phyloP scores from a whole-genome alignment of 2,888 invertebrate genomes.

The Aleiodes leptofemur region DNA sequence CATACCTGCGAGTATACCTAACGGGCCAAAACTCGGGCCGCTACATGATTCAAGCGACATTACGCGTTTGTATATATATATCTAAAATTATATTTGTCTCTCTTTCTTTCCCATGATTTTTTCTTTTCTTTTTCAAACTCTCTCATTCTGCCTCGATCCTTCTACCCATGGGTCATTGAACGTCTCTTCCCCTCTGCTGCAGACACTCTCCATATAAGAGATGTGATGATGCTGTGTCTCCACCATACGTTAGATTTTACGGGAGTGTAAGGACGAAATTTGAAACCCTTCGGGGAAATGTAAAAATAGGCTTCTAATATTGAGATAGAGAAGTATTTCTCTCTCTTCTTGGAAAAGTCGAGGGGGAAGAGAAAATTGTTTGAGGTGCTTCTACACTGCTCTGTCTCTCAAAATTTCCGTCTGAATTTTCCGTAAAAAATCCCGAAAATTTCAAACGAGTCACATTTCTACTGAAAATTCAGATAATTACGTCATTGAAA shows the following conservation, averaged over 20 bases:
- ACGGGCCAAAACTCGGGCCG: conserved; percentile 31
- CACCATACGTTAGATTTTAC: background rate
- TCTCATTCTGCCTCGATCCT: conserved; percentile 17
- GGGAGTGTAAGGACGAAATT: background rate
- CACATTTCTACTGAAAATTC: too few relatives aligned
- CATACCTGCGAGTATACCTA: conserved; percentile 21
- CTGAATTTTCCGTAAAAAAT: too few relatives aligned
- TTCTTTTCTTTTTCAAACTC: background rate
- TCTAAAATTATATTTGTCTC: conserved; percentile 20
- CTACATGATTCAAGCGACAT: conserved; percentile 30
- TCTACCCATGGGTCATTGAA: conserved; percentile 31
- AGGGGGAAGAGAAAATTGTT: too few relatives aligned
- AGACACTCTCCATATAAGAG: conserved; percentile 12
- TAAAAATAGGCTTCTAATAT: conserved; percentile 18
- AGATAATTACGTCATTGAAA: too few relatives aligned
- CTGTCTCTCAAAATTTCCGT: too few relatives aligned
- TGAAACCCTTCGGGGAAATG: background rate
- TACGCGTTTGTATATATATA: conserved; percentile 19
- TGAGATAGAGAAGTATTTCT: too few relatives aligned
- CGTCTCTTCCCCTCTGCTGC: conserved; percentile 19
- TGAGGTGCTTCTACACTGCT: too few relatives aligned
- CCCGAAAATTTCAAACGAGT: too few relatives aligned
- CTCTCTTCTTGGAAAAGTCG: too few relatives aligned
- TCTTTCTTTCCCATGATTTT: background rate
- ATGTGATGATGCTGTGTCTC: conserved; percentile 5